Evolutionary conservation across 1,140 invertebrate genomes (phyloP).

Genomic region (Panonychus citri): DNA sequence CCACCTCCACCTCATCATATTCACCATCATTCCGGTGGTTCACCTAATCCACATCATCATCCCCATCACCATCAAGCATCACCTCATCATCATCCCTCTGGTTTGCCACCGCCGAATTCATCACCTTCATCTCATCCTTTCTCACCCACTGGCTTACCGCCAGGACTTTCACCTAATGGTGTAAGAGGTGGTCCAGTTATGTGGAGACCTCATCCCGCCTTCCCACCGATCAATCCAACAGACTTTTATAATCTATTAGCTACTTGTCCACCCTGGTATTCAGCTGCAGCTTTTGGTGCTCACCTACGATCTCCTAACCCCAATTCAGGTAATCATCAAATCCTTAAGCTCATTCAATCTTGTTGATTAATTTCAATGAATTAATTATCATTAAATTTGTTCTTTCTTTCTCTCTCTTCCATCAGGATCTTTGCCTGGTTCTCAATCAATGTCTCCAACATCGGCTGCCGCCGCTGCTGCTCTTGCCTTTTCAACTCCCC

Average conservation of each 20-base stretch:
- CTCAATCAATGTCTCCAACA: neutral
- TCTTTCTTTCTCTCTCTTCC: neutral
- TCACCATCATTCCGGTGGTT: too few species aligned
- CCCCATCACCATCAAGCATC: neutral
- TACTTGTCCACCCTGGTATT: neutral
- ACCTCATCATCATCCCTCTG: neutral
- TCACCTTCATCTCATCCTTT: neutral
- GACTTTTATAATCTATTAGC: neutral
- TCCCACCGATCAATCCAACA: neutral
- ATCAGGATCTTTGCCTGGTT: neutral
- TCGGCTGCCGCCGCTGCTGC: neutral
- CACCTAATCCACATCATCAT: neutral
- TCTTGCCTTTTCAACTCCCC: neutral
- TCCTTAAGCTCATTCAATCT: neutral
- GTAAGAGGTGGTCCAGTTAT: neutral
- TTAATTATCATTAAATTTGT: neutral
- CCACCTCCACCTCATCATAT: too few species aligned
- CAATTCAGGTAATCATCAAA: neutral
- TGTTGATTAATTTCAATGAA: neutral
- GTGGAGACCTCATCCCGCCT: conserved; percentile 3
- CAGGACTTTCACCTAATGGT: neutral
- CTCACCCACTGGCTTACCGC: neutral
- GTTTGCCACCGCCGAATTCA: neutral
- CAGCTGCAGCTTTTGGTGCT: neutral
- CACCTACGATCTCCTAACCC: neutral